Evolutionary conservation across 2,797 vertebrate genomes (phyloP).

Genomic region (Eidolon dupreanum): DNA sequence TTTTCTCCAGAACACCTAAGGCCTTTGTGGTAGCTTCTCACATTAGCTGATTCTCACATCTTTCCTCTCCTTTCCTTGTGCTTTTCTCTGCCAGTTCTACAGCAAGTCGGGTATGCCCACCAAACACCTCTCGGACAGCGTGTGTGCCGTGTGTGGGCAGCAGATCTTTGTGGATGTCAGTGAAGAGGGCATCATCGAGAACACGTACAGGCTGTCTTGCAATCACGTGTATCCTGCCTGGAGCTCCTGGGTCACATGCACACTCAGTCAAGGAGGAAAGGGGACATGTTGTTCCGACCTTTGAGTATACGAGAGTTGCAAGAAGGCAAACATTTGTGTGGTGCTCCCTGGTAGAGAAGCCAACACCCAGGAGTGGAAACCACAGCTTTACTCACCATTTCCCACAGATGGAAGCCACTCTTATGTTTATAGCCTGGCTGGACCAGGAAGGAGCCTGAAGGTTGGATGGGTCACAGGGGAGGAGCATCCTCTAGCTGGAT

Average conservation of each 20-base stretch:
- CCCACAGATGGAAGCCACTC: background rate
- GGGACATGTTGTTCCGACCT: background rate
- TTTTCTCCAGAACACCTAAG: background rate
- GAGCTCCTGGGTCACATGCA: background rate
- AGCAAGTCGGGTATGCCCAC: slow-evolving; percentile 98
- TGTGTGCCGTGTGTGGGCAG: slow-evolving; percentile 98
- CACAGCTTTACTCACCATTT: background rate
- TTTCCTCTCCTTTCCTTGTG: slow-evolving; percentile 31
- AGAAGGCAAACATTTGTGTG: background rate
- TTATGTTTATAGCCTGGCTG: background rate
- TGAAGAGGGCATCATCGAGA: slow-evolving; percentile 98
- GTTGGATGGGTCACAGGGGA: background rate
- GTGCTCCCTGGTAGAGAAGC: background rate
- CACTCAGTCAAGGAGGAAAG: background rate
- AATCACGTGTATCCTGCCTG: slow-evolving; percentile 97
- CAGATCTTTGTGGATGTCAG: slow-evolving; percentile 97
- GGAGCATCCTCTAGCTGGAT: background rate
- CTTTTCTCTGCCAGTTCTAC: slow-evolving; percentile 91
- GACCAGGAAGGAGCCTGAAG: background rate
- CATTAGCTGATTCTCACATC: slow-evolving; percentile 30
- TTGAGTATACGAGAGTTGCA: background rate
- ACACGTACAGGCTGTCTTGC: slow-evolving; percentile 97
- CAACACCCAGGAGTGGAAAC: background rate
- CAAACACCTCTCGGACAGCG: slow-evolving; percentile 97
- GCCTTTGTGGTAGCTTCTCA: background rate